Evolutionary conservation across 2,113 vertebrate species (phyloP), one percentile per base, ranked within the genome.

Genomic region (Cavia porcellus): DNA sequence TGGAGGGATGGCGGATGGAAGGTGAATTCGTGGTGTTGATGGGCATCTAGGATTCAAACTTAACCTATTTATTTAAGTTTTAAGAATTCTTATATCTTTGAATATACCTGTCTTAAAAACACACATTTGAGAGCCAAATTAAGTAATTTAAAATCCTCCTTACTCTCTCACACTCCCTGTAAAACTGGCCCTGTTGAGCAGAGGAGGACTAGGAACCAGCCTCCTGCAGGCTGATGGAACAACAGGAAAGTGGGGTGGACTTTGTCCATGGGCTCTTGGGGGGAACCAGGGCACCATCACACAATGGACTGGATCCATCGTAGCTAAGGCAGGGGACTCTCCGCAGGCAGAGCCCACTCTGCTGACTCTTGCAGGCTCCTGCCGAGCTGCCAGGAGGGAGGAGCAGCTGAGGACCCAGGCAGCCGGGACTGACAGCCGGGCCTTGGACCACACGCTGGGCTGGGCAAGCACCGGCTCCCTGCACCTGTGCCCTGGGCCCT

Each of bases 101-200:
- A 15, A 52, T 90, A 79, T 85, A 11, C 3, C 57, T 64, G 1
- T 72, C 70, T 94, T 94, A 38, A 64, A 90, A 82, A 59, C 50
- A 86, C 0, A 90, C 45, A 86, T 88, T 61, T 59, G 47, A 70
- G 86, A 90, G 28, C 24, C 70, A 59, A 77, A 62, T 70, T 70
- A 94, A 75, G 24, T 79, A n/a, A 94, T 62, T 85, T 94, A 59
- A 90, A 93, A 47, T 75, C 68, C 42, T 72, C 12, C 79, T 86
- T 80, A 57, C 45, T 15, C 17, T 92, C 10, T 28, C 47, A n/a
- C 25, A 50, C 28, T 70, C 7, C 19, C 85, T 24, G 50, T 17
- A 38, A 22, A 19, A 62, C 47, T 50, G 75, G 47, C 1, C 35
- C 15, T 32, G 5, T 57, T 38, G 42, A 38, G 90, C 47, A 92